These are phyloP conservation scores for Erebia aethiops DNA, from an alignment of 2,888 invertebrate species.

Conservation along the genomic window DNA sequence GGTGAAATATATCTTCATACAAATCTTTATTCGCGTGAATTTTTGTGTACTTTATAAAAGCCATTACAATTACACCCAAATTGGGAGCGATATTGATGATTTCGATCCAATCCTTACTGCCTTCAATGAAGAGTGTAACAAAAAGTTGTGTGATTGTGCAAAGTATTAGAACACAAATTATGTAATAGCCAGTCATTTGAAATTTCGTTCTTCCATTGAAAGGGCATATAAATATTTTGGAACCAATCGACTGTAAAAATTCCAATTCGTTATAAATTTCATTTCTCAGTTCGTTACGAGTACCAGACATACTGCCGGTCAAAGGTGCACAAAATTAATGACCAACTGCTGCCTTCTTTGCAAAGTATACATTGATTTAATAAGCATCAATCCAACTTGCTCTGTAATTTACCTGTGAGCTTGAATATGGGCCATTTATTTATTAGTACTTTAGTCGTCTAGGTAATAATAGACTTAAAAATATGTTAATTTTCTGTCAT, in stretches of 20 bases:
- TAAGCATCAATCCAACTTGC: conserved; percentile 11
- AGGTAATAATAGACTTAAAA: neutral
- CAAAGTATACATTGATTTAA: conserved; percentile 19
- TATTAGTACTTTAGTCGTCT: neutral
- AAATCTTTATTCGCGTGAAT: conserved; percentile 52
- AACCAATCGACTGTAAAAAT: conserved; percentile 53
- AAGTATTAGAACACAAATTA: conserved; percentile 48
- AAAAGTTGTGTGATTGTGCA: conserved; percentile 57
- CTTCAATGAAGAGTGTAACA: conserved; percentile 53
- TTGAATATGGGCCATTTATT: neutral
- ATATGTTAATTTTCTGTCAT: neutral
- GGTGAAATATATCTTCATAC: conserved; percentile 56
- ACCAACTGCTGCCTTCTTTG: neutral
- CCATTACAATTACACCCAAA: conserved; percentile 63
- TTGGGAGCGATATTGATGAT: conserved; percentile 68
- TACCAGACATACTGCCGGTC: conserved; percentile 41
- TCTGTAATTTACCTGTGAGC: conserved; percentile 7
- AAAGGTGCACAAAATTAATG: neutral
- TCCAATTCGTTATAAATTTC: conserved; percentile 54
- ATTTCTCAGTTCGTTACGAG: conserved; percentile 44
- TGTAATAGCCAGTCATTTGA: conserved; percentile 47
- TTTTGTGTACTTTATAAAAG: conserved; percentile 59
- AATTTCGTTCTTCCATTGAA: conserved; percentile 54
- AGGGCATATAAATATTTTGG: conserved; percentile 61
- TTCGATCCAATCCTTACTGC: conserved; percentile 58